phyloP scores from a whole-genome alignment of 2,888 invertebrate species.

The Agrochola lota region DNA sequence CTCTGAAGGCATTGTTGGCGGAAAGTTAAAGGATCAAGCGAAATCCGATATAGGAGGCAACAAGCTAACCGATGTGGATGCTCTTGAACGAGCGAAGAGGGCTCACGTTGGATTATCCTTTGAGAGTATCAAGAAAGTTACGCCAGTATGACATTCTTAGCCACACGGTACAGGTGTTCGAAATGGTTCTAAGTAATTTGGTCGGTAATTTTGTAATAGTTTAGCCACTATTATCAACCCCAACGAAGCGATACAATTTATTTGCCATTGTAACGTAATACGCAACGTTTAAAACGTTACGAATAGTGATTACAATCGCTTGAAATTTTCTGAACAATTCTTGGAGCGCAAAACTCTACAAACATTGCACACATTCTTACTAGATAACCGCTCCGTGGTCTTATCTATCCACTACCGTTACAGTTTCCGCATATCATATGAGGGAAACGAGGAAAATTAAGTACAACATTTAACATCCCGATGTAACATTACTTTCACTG shows the following conservation, averaged over 20 bases:
- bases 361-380: conserved; percentile 51
- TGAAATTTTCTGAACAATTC: conserved; percentile 46
- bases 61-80: conserved; percentile 8
- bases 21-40: conserved; percentile 36
- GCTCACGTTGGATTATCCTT: conserved; percentile 28
- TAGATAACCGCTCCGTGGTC: conserved; percentile 62
- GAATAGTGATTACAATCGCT: conserved; percentile 56
- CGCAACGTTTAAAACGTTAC: conserved; percentile 57
- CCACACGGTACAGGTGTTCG: neutral
- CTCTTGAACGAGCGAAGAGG: conserved; percentile 9
- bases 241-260: conserved; percentile 62
- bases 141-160: conserved; percentile 7
- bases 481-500: conserved; percentile 71
- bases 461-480: conserved; percentile 66
- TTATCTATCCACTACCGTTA: conserved; percentile 72
- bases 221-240: conserved; percentile 35
- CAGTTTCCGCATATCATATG: conserved; percentile 79
- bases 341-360: conserved; percentile 31
- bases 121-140: conserved; percentile 8
- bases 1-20: neutral
- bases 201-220: conserved; percentile 33
- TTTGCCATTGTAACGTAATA: conserved; percentile 61
- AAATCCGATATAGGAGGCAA: conserved; percentile 22
- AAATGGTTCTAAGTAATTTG: neutral
- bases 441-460: conserved; percentile 81